Conservation (phyloP, 2,888 invertebrate genomes). For the Phortica magna region DNA sequence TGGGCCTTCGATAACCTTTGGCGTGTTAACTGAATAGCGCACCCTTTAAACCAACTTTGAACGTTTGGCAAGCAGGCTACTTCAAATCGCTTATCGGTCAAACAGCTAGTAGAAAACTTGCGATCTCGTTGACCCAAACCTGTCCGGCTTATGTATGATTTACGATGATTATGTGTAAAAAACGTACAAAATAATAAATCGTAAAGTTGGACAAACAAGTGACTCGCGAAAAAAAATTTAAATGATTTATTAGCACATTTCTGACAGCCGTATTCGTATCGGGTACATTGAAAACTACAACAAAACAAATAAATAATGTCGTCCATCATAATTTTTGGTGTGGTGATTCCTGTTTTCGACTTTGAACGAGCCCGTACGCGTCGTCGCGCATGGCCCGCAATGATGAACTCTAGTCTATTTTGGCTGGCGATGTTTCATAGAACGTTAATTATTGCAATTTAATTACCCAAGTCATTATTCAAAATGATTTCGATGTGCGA, state of each 20-base stretch:
- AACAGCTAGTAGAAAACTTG: background rate
- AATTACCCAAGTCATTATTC: conserved; percentile 37
- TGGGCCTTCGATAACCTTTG: too few relatives aligned
- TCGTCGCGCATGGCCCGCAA: background rate
- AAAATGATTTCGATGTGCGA: conserved; percentile 37
- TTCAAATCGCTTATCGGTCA: background rate
- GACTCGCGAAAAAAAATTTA: background rate
- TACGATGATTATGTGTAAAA: conserved; percentile 19
- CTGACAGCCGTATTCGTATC: background rate
- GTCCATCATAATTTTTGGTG: background rate
- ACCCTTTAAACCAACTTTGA: too few relatives aligned
- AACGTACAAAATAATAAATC: background rate
- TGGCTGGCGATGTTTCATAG: background rate
- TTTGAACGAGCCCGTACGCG: conserved; percentile 1
- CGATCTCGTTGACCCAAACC: conserved; percentile 11
- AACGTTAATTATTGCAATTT: conserved; percentile 10
- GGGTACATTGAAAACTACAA: background rate
- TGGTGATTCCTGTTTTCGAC: conserved; percentile 35
- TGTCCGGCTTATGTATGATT: conserved; percentile 16
- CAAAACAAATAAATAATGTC: background rate
- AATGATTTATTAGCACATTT: conserved; percentile 13
- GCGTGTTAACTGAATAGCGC: too few relatives aligned
- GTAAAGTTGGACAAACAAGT: background rate
- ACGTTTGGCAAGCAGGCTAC: too few relatives aligned
- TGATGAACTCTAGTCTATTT: conserved; percentile 21